Base-by-base conservation (phyloP, 2,797 vertebrate genomes). In the Artibeus jamaicensis region DNA sequence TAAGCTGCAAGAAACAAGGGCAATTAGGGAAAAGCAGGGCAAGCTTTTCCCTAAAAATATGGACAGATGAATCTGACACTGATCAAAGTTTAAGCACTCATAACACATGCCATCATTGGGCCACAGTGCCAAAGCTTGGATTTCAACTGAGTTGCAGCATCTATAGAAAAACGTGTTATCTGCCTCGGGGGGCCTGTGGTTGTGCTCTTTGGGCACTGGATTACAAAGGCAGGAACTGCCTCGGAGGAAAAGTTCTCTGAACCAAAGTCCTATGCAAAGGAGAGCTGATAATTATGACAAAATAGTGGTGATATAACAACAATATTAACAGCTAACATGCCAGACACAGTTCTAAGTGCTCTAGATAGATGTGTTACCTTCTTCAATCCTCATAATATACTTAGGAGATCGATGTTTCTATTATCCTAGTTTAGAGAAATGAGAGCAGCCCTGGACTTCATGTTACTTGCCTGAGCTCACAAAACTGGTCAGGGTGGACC, bases 11-110 rank as follows among this genome's bases (percentile, higher is more conserved):
- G 46, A 77, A 92, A 48, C 79, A 70, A 93, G 81, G 6, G 18
- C 62, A 95, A 65, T 71, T 67, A 59, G 44, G n/a, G 81, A 57
- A 86, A 96, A 91, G 32, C 79, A 91, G 86, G 65, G 57, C 76
- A 81, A 37, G n/a, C 53, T n/a, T n/a, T n/a, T n/a, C n/a, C n/a
- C n/a, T n/a, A n/a, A n/a, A n/a, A n/a, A n/a, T n/a, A 50, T 12
- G 29, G 83, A 86, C n/a, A 62, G 86, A 81, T 73, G 34, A 81
- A n/a, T 86, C 37, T 86, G 44, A 74, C 3, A 19, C 19, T 53
- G 42, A 87, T 78, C 82, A 91, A 90, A 57, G 18, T 92, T 68
- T 86, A 95, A 65, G 44, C 18, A 3, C 84, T 93, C 22, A 59
- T 67, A 62, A 91, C n/a, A 48, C 39, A 50, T 7, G 9, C 81